Percentiles rank a stretch among this genome's conserved stretches.
Conservation (phyloP, 1,140 invertebrate genomes). For the Brachionus paranguensis region DNA sequence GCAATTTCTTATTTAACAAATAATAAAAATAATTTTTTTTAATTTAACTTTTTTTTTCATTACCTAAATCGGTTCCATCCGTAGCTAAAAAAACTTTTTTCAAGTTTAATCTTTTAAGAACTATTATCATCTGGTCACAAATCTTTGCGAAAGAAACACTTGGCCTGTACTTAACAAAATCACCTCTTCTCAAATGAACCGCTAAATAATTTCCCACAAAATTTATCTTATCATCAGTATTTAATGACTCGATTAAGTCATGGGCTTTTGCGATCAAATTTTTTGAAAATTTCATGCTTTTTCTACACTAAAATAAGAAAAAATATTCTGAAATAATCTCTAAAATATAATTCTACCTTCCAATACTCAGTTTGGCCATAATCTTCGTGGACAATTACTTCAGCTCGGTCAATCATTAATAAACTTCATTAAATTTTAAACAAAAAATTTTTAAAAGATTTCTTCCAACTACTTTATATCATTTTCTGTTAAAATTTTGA, state of each 20-base stretch:
- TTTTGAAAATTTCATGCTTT: neutral
- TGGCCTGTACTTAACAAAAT: slow-evolving; percentile 64
- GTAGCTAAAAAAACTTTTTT: slow-evolving; percentile 58
- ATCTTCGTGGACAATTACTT: slow-evolving; percentile 76
- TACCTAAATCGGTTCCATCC: neutral
- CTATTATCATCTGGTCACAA: slow-evolving; percentile 68
- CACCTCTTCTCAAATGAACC: slow-evolving; percentile 74
- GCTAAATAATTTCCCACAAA: slow-evolving; percentile 70
- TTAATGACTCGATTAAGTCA: slow-evolving; percentile 63
- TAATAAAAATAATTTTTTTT: neutral
- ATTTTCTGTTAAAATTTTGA: neutral
- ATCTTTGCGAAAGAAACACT: slow-evolving; percentile 59
- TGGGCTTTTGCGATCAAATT: neutral
- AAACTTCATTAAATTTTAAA: slow-evolving; percentile 53
- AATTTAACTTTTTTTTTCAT: neutral
- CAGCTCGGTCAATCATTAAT: slow-evolving; percentile 76
- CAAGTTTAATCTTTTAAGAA: slow-evolving; percentile 64
- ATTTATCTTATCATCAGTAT: slow-evolving; percentile 61
- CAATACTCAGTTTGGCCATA: slow-evolving; percentile 79
- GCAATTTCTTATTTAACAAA: slow-evolving; percentile 57
- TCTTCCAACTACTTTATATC: neutral
- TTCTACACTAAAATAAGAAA: slow-evolving; percentile 12
- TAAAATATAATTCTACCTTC: slow-evolving; percentile 53
- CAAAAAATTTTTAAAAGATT: neutral
- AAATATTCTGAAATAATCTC: neutral